Percentiles rank a stretch among this genome's conserved stretches.
These are phyloP conservation scores for Goniozus legneri DNA, from an alignment of 1,140 invertebrate genomes.

Conservation along the genomic window DNA sequence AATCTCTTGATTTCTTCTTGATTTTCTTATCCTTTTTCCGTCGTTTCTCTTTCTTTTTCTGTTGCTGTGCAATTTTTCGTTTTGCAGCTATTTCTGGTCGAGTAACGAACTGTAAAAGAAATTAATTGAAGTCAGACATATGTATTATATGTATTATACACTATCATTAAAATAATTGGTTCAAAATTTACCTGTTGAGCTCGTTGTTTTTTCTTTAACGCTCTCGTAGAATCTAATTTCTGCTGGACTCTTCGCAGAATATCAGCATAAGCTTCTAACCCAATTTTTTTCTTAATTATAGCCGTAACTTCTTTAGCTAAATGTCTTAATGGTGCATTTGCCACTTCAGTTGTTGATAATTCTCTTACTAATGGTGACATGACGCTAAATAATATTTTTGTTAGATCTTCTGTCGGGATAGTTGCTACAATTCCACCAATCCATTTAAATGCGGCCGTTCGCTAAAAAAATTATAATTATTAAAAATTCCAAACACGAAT, in stretches of 20 bases:
- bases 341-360: conserved; percentile 59
- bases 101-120: conserved; percentile 61
- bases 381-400: conserved; percentile 56
- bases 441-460: conserved; percentile 68
- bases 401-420: conserved; percentile 56
- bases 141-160: too few species aligned
- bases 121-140: too few species aligned
- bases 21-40: conserved; percentile 21
- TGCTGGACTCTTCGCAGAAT: conserved; percentile 59
- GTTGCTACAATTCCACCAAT: conserved; percentile 64
- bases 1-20: too few species aligned
- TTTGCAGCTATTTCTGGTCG: conserved; percentile 75
- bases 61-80: conserved; percentile 71
- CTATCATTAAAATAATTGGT: background rate
- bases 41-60: conserved; percentile 67
- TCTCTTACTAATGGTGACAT: conserved; percentile 69
- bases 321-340: conserved; percentile 55
- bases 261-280: conserved; percentile 62
- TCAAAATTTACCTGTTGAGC: conserved; percentile 52
- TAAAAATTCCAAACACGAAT: background rate
- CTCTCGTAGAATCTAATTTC: conserved; percentile 60
- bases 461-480: conserved; percentile 44
- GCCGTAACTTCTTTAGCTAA: conserved; percentile 65
- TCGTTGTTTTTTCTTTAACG: conserved; percentile 64
- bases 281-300: conserved; percentile 65